phyloP scores from a whole-genome alignment of 2,797 vertebrate species.

The Bradypodion ventrale region DNA sequence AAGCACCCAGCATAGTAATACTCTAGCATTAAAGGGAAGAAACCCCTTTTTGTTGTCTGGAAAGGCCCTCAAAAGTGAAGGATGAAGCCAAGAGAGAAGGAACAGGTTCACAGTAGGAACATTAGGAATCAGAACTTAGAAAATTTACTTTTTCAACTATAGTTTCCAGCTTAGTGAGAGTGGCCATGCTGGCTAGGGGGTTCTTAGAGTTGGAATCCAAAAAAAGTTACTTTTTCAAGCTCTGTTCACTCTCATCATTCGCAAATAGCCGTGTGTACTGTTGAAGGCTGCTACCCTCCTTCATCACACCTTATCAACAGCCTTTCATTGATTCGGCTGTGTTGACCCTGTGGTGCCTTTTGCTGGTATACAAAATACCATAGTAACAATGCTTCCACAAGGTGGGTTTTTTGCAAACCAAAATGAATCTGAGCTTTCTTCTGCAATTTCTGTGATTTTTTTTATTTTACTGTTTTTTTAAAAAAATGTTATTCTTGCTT shows the following conservation, averaged over 20 bases:
- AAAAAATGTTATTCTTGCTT: slow-evolving; percentile 42
- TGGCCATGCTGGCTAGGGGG: too few species aligned
- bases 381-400: slow-evolving; percentile 65
- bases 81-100: slow-evolving; percentile 21
- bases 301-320: slow-evolving; percentile 27
- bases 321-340: slow-evolving; percentile 58
- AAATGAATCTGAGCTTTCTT: slow-evolving; percentile 58
- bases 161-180: too few species aligned
- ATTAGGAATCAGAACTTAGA: neutral
- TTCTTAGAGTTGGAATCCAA: too few species aligned
- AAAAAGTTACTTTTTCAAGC: too few species aligned
- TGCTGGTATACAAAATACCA: slow-evolving; percentile 72
- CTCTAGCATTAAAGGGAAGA: neutral
- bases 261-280: neutral
- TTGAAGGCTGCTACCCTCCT: slow-evolving; percentile 12
- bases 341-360: slow-evolving; percentile 93
- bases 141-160: too few species aligned
- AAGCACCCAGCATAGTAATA: neutral
- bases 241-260: neutral
- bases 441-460: slow-evolving; percentile 48
- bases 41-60: neutral
- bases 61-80: slow-evolving; percentile 40
- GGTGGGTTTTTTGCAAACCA: slow-evolving; percentile 59
- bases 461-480: neutral
- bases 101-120: slow-evolving; percentile 30